A percentile compares a stretch with the other conserved stretches of the same genome.
These are phyloP conservation scores for Hemicordylus capensis DNA, from an alignment of 2,113 vertebrate genomes.

Conservation along the genomic window DNA sequence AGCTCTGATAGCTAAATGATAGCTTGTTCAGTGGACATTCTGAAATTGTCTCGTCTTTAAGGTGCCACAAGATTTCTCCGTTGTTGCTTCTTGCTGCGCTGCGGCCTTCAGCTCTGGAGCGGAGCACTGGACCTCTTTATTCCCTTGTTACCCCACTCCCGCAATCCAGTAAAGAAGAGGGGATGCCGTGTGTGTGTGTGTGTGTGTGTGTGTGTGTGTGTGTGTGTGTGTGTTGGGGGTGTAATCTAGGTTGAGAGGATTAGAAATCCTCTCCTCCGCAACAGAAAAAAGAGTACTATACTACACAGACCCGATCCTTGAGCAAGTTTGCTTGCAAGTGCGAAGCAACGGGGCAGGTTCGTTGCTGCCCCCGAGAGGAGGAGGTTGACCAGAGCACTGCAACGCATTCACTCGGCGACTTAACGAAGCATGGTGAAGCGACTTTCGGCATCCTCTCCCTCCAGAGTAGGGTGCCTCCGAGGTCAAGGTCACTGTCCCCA, in stretches of 20 bases:
- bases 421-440: background rate
- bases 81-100: background rate
- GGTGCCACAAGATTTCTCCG: background rate
- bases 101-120: background rate
- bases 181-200: no score
- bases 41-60: background rate
- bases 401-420: background rate
- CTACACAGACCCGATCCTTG: no score
- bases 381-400: background rate
- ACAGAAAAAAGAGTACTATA: no score
- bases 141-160: background rate
- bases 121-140: background rate
- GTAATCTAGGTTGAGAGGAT: no score
- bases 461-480: background rate
- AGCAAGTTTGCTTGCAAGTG: background rate
- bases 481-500: conserved; percentile 11
- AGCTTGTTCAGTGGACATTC: background rate
- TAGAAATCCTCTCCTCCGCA: no score
- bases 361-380: background rate
- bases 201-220: no score
- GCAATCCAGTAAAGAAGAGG: background rate
- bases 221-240: no score
- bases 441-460: background rate
- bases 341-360: background rate
- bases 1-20: background rate